These are phyloP conservation scores for Apostichopus californicus DNA, from an alignment of 35 echinoderm and acorn worm genomes.

Conservation along the genomic window DNA sequence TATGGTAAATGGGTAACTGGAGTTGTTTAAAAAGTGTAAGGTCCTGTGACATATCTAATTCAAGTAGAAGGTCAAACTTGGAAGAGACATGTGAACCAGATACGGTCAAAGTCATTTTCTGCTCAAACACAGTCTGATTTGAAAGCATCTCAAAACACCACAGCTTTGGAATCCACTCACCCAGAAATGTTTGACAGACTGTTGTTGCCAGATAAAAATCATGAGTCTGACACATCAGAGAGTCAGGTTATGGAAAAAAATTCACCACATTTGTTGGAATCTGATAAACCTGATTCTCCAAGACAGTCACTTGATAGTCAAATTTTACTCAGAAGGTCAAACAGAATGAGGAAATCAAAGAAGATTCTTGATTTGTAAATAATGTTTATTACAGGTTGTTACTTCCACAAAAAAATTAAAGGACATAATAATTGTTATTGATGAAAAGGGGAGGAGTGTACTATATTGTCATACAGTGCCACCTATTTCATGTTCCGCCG, in stretches of 20 bases:
- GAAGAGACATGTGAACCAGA: conserved; percentile 30
- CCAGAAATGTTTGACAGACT: not conserved
- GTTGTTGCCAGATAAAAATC: not conserved
- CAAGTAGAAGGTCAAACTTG: not conserved
- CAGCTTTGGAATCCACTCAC: not conserved
- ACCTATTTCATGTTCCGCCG: no score
- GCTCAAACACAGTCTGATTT: no score
- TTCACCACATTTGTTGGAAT: no score
- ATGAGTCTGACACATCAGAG: not conserved
- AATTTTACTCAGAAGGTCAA: not conserved
- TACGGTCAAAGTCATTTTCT: not conserved
- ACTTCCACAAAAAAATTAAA: no score
- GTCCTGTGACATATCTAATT: conserved; percentile 6
- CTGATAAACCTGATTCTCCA: no score
- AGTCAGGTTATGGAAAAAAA: not conserved
- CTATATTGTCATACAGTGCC: no score
- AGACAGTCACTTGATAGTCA: no score
- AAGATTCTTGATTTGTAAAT: not conserved
- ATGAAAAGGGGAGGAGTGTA: no score
- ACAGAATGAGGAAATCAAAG: not conserved
- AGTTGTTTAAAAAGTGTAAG: not conserved
- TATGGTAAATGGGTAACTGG: not conserved
- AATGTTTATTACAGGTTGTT: no score
- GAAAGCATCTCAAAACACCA: not conserved
- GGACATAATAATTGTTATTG: no score